Conservation (phyloP, 2,113 vertebrate genomes). For the Aplodontia rufa region DNA sequence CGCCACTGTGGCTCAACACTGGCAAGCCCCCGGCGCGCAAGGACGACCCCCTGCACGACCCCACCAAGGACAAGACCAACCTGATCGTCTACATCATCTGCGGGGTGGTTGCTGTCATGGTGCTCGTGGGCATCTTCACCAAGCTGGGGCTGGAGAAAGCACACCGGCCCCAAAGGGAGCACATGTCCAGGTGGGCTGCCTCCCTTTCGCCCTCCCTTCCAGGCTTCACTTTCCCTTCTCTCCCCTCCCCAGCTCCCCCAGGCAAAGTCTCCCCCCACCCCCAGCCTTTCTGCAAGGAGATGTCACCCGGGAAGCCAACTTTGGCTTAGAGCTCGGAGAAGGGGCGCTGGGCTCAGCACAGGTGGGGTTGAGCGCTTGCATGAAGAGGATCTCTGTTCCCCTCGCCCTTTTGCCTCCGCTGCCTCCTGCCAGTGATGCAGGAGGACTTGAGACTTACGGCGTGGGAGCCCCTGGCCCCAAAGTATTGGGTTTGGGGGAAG, state of each 20-base stretch:
- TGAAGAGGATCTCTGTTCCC: background rate
- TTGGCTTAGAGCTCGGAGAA: background rate
- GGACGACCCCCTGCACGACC: constrained; percentile 92
- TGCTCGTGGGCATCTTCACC: constrained; percentile 99
- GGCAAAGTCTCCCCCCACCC: constrained; percentile 4
- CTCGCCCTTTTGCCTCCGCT: background rate
- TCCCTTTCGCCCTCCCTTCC: background rate
- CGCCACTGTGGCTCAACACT: constrained; percentile 94
- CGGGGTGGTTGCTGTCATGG: constrained; percentile 99
- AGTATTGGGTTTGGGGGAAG: constrained; percentile 15
- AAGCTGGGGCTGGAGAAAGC: constrained; percentile 98
- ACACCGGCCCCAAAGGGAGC: constrained; percentile 97
- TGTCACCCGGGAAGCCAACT: constrained; percentile 68
- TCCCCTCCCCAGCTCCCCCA: background rate
- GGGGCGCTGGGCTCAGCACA: constrained; percentile 24
- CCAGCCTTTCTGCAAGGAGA: constrained; percentile 35
- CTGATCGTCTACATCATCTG: constrained; percentile 99
- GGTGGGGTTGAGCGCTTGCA: constrained; percentile 5
- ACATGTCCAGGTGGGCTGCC: constrained; percentile 95
- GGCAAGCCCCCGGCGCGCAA: constrained; percentile 95
- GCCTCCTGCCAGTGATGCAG: background rate
- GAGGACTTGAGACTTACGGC: background rate
- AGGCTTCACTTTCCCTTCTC: background rate
- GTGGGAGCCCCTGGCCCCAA: background rate
- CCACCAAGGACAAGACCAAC: constrained; percentile 99